Base-by-base conservation (phyloP, 2,113 vertebrate genomes). In the Dasypus novemcinctus region DNA sequence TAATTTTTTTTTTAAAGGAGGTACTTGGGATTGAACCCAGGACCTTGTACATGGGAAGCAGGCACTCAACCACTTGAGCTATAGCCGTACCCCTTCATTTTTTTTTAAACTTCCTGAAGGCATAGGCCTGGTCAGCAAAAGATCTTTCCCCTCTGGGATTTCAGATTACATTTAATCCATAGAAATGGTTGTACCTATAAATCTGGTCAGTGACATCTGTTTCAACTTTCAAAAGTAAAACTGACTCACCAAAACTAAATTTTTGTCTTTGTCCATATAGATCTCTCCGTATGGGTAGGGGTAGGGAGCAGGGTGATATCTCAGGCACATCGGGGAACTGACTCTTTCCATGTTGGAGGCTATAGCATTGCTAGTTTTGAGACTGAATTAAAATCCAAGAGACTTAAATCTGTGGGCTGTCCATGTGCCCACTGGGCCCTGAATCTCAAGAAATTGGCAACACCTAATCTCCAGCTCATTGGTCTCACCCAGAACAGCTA, bases 181-280 rank as follows among this genome's bases (percentile, higher is more conserved):
- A 63, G 15, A 54, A 14, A 83, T 5, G 87, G 6, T 2, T 57
- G 49, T 69, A 74, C 78, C 23, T 74, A 33, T 59, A 87, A 61
- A 91, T n/a, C 31, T 52, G 20, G 38, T 64, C 27, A 38, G 21
- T 43, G 29, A 23, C 17, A 71, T 15, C 13, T 69, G 17, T 18
- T 59, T 94, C 15, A 49, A 0, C 20, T 90, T 91, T 93, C 36
- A 63, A 59, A 94, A 38, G 41, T 83, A 95, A 96, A 78, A 82
- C 31, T 38, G 13, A 31, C 81, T 57, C 5, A 4, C 76, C 85
- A 64, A 85, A 69, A 36, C 7, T 43, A 33, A 81, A 75, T 33
- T 72, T 25, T 72, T 72, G 4, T 63, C n/a, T 59, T 79, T 75
- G 71, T 87, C 31, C 31, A 31, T 69, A 41, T 7, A 72, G 25